Conservation (phyloP, 2,113 vertebrate genomes). For the Chamaetylas fuelleborni region DNA sequence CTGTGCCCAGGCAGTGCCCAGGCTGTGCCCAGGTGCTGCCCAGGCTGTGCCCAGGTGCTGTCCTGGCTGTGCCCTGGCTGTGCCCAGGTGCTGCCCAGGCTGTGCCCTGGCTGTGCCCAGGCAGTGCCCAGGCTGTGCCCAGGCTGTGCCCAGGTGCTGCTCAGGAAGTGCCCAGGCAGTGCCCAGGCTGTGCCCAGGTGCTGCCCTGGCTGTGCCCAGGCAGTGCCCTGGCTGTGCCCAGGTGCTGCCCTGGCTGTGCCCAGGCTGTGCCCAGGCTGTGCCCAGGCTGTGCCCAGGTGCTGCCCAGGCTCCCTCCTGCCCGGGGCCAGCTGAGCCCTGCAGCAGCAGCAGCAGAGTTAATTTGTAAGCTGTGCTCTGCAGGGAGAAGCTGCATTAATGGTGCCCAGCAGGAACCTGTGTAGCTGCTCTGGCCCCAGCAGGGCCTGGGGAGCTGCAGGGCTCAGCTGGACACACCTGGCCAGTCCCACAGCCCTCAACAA, state of each 20-base stretch:
- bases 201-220: no score
- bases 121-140: neutral
- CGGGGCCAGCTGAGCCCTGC: fast-evolving
- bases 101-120: fast-evolving
- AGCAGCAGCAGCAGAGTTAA: neutral
- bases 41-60: neutral
- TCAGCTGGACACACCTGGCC: neutral
- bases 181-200: no score
- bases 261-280: neutral
- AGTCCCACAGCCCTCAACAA: fast-evolving
- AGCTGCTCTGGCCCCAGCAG: neutral
- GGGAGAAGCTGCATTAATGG: neutral
- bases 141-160: neutral
- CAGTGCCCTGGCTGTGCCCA: fast-evolving
- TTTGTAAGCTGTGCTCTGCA: neutral
- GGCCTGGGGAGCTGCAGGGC: fast-evolving
- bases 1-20: no score
- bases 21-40: no score
- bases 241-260: no score
- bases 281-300: no score
- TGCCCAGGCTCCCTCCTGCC: neutral
- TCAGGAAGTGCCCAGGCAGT: no score
- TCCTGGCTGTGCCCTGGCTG: fast-evolving
- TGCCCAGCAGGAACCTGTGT: fast-evolving
- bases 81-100: neutral